Conservation (phyloP, 2,888 invertebrate genomes). For the Leptinotarsa juncta region DNA sequence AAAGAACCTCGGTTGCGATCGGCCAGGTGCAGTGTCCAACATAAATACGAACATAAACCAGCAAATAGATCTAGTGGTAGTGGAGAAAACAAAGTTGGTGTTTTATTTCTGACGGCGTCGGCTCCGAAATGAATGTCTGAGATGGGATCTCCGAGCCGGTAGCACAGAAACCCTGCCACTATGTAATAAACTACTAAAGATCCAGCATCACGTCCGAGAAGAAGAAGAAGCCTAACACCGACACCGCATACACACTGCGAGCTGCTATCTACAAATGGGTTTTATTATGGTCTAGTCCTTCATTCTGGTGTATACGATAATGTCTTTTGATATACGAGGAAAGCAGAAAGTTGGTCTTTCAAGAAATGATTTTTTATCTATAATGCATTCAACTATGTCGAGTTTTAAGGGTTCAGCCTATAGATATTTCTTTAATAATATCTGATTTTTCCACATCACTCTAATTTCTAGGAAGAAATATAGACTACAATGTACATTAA, state of each 20-base stretch:
- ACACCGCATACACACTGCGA: conserved; percentile 14
- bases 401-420: too few relatives aligned
- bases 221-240: conserved; percentile 20
- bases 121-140: conserved; percentile 30
- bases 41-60: conserved; percentile 26
- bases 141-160: conserved; percentile 25
- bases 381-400: neutral
- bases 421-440: too few relatives aligned
- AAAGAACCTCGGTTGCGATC: conserved; percentile 8
- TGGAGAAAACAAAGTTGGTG: conserved; percentile 31
- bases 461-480: too few relatives aligned
- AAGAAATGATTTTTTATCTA: neutral
- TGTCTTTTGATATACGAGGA: neutral
- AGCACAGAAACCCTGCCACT: conserved; percentile 13
- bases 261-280: conserved; percentile 14
- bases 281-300: conserved; percentile 8
- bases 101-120: conserved; percentile 34
- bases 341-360: neutral
- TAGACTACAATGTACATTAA: too few relatives aligned
- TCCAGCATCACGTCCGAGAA: conserved; percentile 16
- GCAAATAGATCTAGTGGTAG: conserved; percentile 29
- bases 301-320: conserved; percentile 7
- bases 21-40: conserved; percentile 28
- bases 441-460: too few relatives aligned
- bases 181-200: conserved; percentile 16